Percentiles rank a stretch among this genome's conserved stretches.
Conservation (phyloP, 2,797 vertebrate genomes). For the Buceros bicornis region DNA sequence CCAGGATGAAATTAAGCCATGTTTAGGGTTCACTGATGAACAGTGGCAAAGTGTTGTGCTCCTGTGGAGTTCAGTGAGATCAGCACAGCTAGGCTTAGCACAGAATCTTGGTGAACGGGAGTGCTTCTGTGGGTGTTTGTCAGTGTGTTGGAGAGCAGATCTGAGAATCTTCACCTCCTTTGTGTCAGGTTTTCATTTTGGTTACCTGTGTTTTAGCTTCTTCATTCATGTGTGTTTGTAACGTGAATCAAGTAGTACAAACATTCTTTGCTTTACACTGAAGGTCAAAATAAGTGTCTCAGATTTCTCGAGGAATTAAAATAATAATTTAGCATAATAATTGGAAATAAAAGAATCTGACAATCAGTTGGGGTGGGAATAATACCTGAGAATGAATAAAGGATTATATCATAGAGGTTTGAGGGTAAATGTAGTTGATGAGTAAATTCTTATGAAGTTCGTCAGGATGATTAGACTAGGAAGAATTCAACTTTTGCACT, state of each 20-base stretch:
- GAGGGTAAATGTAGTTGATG: not conserved
- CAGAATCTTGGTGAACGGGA: not conserved
- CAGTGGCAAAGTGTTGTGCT: not conserved
- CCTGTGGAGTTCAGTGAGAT: not conserved
- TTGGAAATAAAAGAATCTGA: conserved; percentile 28
- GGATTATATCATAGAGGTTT: not conserved
- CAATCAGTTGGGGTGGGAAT: not conserved
- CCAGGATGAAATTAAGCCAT: not conserved
- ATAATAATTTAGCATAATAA: conserved; percentile 30
- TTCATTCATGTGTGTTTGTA: not conserved
- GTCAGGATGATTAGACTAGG: conserved; percentile 2
- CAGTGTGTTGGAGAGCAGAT: not conserved
- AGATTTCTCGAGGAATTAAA: conserved; percentile 40
- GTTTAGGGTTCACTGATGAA: not conserved
- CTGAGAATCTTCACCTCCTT: not conserved
- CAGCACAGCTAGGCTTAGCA: not conserved
- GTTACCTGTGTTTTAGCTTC: not conserved
- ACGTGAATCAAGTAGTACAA: not conserved
- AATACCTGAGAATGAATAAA: conserved; percentile 27
- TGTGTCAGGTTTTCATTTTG: not conserved
- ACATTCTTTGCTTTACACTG: not conserved
- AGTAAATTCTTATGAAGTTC: not conserved
- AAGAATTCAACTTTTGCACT: not conserved
- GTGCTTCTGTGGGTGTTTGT: not conserved
- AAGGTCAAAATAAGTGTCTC: conserved; percentile 27